Evolutionary conservation across 2,113 vertebrate species (phyloP).

Genomic region (Isurus oxyrinchus): DNA sequence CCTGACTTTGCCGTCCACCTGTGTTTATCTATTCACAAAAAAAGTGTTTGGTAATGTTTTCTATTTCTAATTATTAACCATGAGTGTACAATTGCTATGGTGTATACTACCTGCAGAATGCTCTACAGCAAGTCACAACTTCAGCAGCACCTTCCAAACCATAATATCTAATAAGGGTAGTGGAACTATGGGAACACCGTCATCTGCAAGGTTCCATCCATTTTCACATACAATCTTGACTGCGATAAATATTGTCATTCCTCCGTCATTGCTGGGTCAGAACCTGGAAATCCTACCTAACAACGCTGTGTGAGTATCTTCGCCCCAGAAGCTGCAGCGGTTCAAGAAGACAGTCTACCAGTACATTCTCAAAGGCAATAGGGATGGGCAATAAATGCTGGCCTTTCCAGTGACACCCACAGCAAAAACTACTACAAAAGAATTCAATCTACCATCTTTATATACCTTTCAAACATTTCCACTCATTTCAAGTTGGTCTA

Average conservation of each 20-base stretch:
- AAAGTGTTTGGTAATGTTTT: background rate
- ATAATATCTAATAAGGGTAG: background rate
- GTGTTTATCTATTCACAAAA: background rate
- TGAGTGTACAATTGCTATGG: background rate
- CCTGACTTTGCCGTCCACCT: background rate
- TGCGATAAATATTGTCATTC: background rate
- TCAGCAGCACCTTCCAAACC: background rate
- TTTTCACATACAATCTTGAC: background rate
- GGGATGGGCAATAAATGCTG: background rate
- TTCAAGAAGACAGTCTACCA: background rate
- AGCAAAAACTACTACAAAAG: background rate
- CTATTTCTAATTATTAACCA: background rate
- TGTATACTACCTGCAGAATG: background rate
- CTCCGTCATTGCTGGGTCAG: background rate
- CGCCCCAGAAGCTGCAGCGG: background rate
- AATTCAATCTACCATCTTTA: no score
- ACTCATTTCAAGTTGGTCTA: no score
- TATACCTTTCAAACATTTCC: no score
- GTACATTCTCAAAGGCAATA: background rate
- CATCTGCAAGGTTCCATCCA: background rate
- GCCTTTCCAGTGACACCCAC: background rate
- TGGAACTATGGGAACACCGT: background rate
- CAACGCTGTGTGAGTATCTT: background rate
- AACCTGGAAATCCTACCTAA: background rate
- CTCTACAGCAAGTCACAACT: background rate